These are phyloP conservation scores for Lepidothrix coronata DNA, from an alignment of 2,113 vertebrate species.

Conservation along the genomic window DNA sequence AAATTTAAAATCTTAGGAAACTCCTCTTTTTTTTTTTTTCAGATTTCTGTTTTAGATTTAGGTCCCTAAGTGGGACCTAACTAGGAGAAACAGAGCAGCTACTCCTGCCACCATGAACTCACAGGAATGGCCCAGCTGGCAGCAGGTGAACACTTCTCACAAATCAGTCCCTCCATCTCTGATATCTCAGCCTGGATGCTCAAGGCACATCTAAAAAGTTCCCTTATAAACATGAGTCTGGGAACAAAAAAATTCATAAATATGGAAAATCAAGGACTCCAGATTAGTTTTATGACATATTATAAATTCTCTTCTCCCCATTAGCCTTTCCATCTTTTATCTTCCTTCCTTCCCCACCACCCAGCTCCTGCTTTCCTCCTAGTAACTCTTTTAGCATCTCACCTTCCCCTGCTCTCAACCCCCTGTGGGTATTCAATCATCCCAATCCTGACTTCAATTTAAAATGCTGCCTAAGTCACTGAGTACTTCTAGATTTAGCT, in stretches of 20 bases:
- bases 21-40: not conserved
- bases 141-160: not conserved
- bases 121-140: not conserved
- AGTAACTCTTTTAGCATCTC: not conserved
- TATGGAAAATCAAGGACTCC: not conserved
- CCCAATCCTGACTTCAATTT: not conserved
- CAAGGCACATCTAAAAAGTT: not conserved
- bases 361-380: not conserved
- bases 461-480: not conserved
- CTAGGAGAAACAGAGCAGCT: not conserved
- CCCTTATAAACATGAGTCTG: not conserved
- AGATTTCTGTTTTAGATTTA: not conserved
- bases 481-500: not conserved
- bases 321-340: not conserved
- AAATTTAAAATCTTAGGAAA: not conserved
- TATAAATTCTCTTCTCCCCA: not conserved
- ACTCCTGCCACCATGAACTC: not conserved
- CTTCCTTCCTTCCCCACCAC: not conserved
- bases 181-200: not conserved
- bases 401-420: not conserved
- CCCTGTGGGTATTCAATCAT: not conserved
- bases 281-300: not conserved
- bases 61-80: not conserved
- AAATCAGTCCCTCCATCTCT: not conserved
- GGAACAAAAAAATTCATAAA: not conserved